Evolutionary conservation across 2,797 vertebrate genomes (phyloP).

Genomic region (Chaenodraco wilsoni): DNA sequence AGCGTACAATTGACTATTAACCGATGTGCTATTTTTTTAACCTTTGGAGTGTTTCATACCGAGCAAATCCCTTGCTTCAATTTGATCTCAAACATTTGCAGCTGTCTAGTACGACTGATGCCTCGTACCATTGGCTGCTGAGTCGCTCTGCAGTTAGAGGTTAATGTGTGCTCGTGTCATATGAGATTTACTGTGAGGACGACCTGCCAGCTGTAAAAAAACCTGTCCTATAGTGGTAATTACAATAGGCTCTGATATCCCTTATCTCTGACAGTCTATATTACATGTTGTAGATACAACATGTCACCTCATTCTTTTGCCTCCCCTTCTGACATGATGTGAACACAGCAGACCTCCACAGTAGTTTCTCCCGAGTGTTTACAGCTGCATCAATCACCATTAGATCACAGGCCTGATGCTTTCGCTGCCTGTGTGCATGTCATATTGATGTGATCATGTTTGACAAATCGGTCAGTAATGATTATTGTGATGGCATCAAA

Average conservation of each 20-base stretch:
- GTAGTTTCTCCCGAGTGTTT: constrained; percentile 10
- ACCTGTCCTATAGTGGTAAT: constrained; percentile 60
- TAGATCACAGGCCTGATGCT: constrained; percentile 5
- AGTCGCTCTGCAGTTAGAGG: constrained; percentile 46
- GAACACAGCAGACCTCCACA: not conserved
- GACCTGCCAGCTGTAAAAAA: constrained; percentile 57
- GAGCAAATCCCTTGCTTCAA: constrained; percentile 15
- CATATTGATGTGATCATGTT: constrained; percentile 32
- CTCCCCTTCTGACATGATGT: constrained; percentile 19
- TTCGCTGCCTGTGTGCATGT: constrained; percentile 1
- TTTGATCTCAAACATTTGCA: constrained; percentile 52
- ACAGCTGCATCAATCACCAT: constrained; percentile 2
- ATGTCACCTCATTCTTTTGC: constrained; percentile 1
- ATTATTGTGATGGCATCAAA: constrained; percentile 13
- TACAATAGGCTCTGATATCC: constrained; percentile 34
- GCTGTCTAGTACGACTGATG: constrained; percentile 30
- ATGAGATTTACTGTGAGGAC: constrained; percentile 56
- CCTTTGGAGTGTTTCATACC: constrained; percentile 17
- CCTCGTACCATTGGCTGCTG: constrained; percentile 15
- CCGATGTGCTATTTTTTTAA: constrained; percentile 49
- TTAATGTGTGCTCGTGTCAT: constrained; percentile 60
- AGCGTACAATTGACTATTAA: constrained; percentile 37
- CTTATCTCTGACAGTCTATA: constrained; percentile 17
- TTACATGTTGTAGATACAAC: constrained; percentile 19
- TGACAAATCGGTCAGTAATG: constrained; percentile 34